Conservation (phyloP, 92 coral and sea anemone species). For the Paragorgia papillata region DNA sequence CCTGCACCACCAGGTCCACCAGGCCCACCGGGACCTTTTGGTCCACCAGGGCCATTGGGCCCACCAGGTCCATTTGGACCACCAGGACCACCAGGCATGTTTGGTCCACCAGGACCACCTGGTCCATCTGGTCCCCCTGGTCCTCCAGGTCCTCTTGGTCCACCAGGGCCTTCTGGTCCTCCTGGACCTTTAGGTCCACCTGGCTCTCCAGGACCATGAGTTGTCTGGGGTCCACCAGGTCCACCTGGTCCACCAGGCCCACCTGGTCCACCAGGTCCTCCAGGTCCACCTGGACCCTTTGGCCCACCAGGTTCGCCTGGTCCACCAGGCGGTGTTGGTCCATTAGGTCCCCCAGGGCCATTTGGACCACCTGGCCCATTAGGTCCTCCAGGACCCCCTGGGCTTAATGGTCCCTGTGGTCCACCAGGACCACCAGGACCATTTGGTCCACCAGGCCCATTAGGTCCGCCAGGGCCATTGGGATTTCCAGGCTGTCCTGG, state of each 20-base stretch:
- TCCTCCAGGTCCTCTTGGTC: conserved; percentile 76
- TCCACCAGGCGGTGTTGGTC: conserved; percentile 65
- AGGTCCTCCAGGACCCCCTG: conserved; percentile 46
- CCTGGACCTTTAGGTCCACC: conserved; percentile 65
- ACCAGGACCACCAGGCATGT: conserved; percentile 35
- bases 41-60: conserved; percentile 20
- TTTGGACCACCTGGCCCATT: conserved; percentile 66
- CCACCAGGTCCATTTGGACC: conserved; percentile 51
- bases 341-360: conserved; percentile 65
- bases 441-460: conserved; percentile 48
- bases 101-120: conserved; percentile 65
- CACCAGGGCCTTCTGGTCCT: conserved; percentile 77
- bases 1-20: conserved; percentile 50
- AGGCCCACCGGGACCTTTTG: conserved; percentile 17
- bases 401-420: conserved; percentile 46
- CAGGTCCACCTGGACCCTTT: conserved; percentile 59
- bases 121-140: conserved; percentile 88
- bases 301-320: conserved; percentile 60
- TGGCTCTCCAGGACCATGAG: conserved; percentile 24
- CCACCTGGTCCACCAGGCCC: not conserved
- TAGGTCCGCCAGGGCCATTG: conserved; percentile 62
- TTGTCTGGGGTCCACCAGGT: too few relatives aligned
- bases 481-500: conserved; percentile 67
- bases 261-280: conserved; percentile 49
- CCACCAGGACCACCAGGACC: conserved; percentile 54